Evolutionary conservation across 2,888 invertebrate genomes (phyloP).

Genomic region (Acanthosepion esculentum): DNA sequence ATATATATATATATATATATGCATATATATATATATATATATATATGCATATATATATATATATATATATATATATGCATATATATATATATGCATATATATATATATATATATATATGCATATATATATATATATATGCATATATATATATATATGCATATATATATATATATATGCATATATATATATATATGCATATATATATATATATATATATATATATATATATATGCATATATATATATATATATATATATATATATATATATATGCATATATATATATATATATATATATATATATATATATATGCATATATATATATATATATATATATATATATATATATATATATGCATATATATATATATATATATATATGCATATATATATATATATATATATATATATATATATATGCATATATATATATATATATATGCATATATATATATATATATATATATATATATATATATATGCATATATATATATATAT

Average conservation of each 20-base stretch:
- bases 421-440: too few relatives aligned
- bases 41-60: neutral
- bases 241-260: conserved; percentile 24
- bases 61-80: neutral
- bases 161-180: too few relatives aligned
- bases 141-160: neutral
- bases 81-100: neutral
- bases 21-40: neutral
- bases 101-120: neutral
- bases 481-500: too few relatives aligned
- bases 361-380: too few relatives aligned
- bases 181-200: too few relatives aligned
- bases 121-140: neutral
- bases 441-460: too few relatives aligned
- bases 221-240: neutral
- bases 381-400: too few relatives aligned
- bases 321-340: too few relatives aligned
- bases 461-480: too few relatives aligned
- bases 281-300: conserved; percentile 38
- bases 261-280: neutral
- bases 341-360: too few relatives aligned
- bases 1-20: neutral
- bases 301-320: neutral
- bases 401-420: too few relatives aligned
- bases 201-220: too few relatives aligned